Evolutionary conservation across 2,888 invertebrate genomes (phyloP), one percentile per base, ranked within the genome.

Genomic region (Neoscelio sp.): DNA sequence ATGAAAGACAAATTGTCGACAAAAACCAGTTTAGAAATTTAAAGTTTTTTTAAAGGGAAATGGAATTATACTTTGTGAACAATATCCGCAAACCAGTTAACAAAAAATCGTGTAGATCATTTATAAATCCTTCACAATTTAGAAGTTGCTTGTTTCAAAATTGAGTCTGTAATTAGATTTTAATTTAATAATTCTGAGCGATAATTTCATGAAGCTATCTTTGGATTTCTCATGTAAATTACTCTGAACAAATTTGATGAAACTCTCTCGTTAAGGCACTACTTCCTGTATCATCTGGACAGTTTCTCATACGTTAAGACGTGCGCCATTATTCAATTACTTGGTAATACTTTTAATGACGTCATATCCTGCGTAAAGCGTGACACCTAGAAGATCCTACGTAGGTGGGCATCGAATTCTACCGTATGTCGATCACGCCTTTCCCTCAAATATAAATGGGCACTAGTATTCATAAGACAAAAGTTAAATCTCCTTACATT

Each of bases 301-400:
- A 40, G 20, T 30, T 56, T 50, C 38, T 52, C 44, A 44, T 35
- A 52, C 44, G 48, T 17, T 12, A 35, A 65, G 42, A 33, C 58
- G 54, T 35, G 46, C 60, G n/a, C 46, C 42, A 70, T 58, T 40
- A 68, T 78, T 60, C 62, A 67, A 77, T 71, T 70, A 62, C 60
- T 56, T 26, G 35, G 46, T 64, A 62, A 67, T 52, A 68, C 62
- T 54, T 42, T 52, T 13, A 10, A 18, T 56, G 73, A 73, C 78
- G 78, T 73, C 78, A 78, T 46, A 62, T 78, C 78, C 78, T 68
- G 78, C 28, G 42, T 73, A 67, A 78, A 78, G 68, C 78, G 78
- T 78, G 78, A 78, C 73, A 73, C 67, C 67, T 68, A 62, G 35
- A 78, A 62, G 33, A 40, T 13, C 58, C 60, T 5, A 48, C 67